Evolutionary conservation across 2,888 invertebrate genomes (phyloP), one percentile per base, ranked within the genome.

Genomic region (Xanthia togata): DNA sequence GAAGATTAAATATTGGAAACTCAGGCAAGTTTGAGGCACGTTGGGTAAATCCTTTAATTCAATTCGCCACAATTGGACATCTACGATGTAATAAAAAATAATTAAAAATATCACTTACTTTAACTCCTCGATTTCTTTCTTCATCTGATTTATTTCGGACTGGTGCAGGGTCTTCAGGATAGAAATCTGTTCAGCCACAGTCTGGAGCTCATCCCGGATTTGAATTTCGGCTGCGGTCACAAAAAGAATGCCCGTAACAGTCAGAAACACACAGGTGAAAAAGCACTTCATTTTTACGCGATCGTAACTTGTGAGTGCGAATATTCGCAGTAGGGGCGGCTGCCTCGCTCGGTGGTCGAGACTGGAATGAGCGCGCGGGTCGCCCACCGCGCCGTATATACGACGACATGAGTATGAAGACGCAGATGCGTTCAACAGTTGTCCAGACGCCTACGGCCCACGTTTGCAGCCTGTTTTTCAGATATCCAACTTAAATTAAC

Each of bases 371-470:
- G 35, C 85, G 88, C 90, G 89, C 84, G 86, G 64, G 82, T 75
- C 41, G 81, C 41, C 75, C 69, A 79, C 86, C 81, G 83, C 86
- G 84, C 87, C 89, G 89, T 91, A 93, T 92, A 85, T 77, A 88
- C 83, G 79, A 83, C 78, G 75, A 83, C 89, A 90, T 90, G 88
- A 89, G 87, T 87, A 89, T 69, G 80, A 83, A 82, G 83, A 92
- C 92, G 95, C 96, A 96, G 95, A 95, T 96, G 96, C 90, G 93
- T 87, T 94, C 95, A 95, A 95, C 95, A 96, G 95, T 95, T 95
- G 96, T 93, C 91, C 91, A 81, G 88, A 89, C 90, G 89, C 90
- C 90, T 84, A 83, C 57, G 81, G 87, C 77, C 76, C 62, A 74
- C 65, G 60, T 70, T 73, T 79, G 75, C 87, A 88, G 84, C 84